phyloP scores from a whole-genome alignment of 37 sponge, comb jelly and placozoan species.

The Oscarella lobularis region DNA sequence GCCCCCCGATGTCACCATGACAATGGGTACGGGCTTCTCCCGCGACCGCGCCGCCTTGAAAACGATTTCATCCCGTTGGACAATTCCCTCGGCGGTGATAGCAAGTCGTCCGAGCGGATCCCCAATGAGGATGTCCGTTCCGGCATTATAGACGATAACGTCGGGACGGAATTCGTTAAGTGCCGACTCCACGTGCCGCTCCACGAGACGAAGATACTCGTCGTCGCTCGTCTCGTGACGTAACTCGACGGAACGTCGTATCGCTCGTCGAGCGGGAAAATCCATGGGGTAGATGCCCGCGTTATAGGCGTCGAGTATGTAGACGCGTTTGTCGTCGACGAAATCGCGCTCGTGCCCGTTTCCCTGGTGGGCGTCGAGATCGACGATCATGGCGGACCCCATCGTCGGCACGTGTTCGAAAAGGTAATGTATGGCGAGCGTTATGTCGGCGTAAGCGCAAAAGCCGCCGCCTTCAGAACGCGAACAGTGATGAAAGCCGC shows the following conservation, averaged over 20 bases:
- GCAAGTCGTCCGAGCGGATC: constrained; percentile 62
- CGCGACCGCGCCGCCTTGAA: constrained; percentile 23
- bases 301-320: constrained; percentile 78
- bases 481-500: constrained; percentile 85
- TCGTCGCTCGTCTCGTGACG: constrained; percentile 15
- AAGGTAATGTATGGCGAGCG: constrained; percentile 26
- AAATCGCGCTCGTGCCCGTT: constrained; percentile 86
- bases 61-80: constrained; percentile 57
- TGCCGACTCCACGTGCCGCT: constrained; percentile 23
- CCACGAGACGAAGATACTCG: not conserved
- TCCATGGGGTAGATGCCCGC: constrained; percentile 73
- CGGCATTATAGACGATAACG: constrained; percentile 82
- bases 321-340: constrained; percentile 54
- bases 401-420: constrained; percentile 25
- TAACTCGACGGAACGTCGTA: constrained; percentile 8
- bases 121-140: constrained; percentile 71
- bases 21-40: constrained; percentile 49
- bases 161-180: constrained; percentile 65
- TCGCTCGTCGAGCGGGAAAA: constrained; percentile 31
- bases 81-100: constrained; percentile 75
- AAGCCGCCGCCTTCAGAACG: constrained; percentile 68
- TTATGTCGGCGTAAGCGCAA: constrained; percentile 92
- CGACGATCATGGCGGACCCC: constrained; percentile 68
- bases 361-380: constrained; percentile 74
- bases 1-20: constrained; percentile 88